A percentile compares a stretch with the other conserved stretches of the same genome.
phyloP scores from a whole-genome alignment of 2,797 vertebrate species.

The Furcifer pardalis region DNA sequence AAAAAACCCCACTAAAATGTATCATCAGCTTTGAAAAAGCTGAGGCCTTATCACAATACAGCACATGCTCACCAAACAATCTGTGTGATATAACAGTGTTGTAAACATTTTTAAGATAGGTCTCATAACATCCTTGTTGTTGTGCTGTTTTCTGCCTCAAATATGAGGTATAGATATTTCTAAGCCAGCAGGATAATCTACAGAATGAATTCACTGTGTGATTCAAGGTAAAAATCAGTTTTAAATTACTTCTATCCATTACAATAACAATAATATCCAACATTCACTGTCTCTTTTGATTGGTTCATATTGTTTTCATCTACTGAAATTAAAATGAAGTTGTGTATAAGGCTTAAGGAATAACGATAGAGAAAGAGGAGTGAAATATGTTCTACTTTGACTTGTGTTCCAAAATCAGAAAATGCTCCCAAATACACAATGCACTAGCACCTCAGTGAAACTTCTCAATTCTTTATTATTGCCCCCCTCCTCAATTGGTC shows the following conservation, averaged over 20 bases:
- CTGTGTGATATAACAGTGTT: conserved; percentile 49
- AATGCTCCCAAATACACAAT: neutral
- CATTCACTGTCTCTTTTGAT: conserved; percentile 29
- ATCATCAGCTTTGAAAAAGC: conserved; percentile 27
- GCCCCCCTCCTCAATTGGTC: too few species aligned
- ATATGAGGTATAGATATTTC: conserved; percentile 24
- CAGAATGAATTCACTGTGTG: conserved; percentile 47
- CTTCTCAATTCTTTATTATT: neutral
- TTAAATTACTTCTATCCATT: conserved; percentile 45
- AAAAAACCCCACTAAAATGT: conserved; percentile 18
- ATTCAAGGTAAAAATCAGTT: conserved; percentile 2
- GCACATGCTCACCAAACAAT: conserved; percentile 56
- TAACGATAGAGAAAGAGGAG: neutral
- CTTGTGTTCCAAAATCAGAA: conserved; percentile 30
- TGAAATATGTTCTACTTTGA: conserved; percentile 17
- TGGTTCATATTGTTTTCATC: conserved; percentile 17
- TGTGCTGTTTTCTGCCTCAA: conserved; percentile 41
- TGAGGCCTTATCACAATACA: neutral
- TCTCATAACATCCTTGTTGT: conserved; percentile 55
- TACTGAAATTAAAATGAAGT: conserved; percentile 41
- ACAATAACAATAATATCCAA: conserved; percentile 38
- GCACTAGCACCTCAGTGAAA: neutral
- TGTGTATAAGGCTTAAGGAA: neutral
- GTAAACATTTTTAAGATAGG: conserved; percentile 72
- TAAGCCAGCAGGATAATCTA: conserved; percentile 48